Evolutionary conservation across 2,888 invertebrate species (phyloP).

Genomic region (Colostygia pectinataria): DNA sequence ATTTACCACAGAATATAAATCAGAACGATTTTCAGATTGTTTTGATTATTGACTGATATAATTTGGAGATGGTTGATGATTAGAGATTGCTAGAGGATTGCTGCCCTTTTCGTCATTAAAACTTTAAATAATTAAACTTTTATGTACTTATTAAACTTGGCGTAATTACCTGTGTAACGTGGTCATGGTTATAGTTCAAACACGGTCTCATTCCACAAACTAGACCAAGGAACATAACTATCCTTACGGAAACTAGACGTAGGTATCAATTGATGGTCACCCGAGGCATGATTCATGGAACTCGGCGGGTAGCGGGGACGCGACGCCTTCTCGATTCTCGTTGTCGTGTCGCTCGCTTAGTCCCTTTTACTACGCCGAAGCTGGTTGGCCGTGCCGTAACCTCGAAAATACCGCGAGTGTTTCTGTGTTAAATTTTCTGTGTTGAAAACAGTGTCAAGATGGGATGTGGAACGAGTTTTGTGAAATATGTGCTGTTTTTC

Average conservation of each 20-base stretch:
- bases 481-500: conserved; percentile 92
- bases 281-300: conserved; percentile 52
- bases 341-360: conserved; percentile 51
- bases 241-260: no score
- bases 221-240: no score
- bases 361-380: conserved; percentile 57
- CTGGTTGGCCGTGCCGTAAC: conserved; percentile 39
- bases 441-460: conserved; percentile 67
- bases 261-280: conserved; percentile 40
- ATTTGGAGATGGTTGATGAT: no score
- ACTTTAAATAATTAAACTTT: no score
- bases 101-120: no score
- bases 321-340: conserved; percentile 71
- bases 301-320: conserved; percentile 43
- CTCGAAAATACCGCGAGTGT: conserved; percentile 66
- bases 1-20: no score
- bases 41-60: no score
- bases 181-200: no score
- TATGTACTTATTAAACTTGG: no score
- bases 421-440: conserved; percentile 68
- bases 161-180: no score
- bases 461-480: conserved; percentile 89
- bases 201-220: conserved; percentile 5
- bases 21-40: no score
- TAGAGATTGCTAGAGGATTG: no score